These are phyloP conservation scores for Synanthedon vespiformis DNA, from an alignment of 2,888 invertebrate species.

Conservation along the genomic window DNA sequence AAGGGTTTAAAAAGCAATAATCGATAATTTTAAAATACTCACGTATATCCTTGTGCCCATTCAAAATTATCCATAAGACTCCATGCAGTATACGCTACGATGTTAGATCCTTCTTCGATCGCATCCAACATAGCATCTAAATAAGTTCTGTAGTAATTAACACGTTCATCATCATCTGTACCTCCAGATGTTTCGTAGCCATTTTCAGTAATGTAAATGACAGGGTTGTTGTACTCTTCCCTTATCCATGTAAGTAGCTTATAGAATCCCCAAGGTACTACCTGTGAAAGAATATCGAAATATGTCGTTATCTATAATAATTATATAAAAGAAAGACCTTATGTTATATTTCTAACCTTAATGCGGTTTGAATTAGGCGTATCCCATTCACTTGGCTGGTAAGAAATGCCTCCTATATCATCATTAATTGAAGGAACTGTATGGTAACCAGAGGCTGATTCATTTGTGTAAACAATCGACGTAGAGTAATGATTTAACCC, in stretches of 20 bases:
- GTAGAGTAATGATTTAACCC: constrained; percentile 68
- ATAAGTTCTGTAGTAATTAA: constrained; percentile 38
- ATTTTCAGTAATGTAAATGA: constrained; percentile 70
- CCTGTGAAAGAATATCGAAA: constrained; percentile 16
- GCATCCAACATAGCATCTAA: constrained; percentile 47
- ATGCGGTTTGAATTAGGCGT: constrained; percentile 9
- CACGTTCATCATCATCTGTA: constrained; percentile 44
- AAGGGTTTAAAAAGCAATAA: too few species aligned
- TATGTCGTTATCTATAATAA: too few species aligned
- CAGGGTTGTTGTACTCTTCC: constrained; percentile 55
- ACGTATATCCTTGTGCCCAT: constrained; percentile 68
- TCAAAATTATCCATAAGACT: too few species aligned
- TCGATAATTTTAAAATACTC: too few species aligned
- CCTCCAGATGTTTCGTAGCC: constrained; percentile 36
- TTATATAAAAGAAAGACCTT: too few species aligned
- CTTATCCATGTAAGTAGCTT: constrained; percentile 60
- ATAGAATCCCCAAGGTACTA: constrained; percentile 67
- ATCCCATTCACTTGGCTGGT: constrained; percentile 12
- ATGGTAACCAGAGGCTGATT: constrained; percentile 13
- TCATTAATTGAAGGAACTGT: constrained; percentile 21
- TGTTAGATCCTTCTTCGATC: constrained; percentile 46
- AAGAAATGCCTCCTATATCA: constrained; percentile 15
- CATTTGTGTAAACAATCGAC: constrained; percentile 15
- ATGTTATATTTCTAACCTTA: constrained; percentile 1
- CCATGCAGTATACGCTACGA: constrained; percentile 69